Evolutionary conservation across 2,888 invertebrate genomes (phyloP).

Genomic region (Serrognathus titanus): DNA sequence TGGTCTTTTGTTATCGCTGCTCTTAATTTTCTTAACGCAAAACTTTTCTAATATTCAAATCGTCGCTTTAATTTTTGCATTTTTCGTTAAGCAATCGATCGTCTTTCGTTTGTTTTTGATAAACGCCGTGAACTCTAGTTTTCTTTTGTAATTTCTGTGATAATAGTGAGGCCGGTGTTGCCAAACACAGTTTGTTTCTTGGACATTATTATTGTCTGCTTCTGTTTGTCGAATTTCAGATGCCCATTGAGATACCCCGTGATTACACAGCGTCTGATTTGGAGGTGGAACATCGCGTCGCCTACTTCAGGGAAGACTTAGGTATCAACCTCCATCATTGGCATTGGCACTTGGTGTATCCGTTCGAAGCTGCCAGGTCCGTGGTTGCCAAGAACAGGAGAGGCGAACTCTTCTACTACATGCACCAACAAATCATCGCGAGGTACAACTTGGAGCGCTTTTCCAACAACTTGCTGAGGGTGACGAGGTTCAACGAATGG

Average conservation of each 20-base stretch:
- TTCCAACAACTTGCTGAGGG: constrained; percentile 65
- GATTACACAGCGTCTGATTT: constrained; percentile 72
- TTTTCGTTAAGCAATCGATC: too few species aligned
- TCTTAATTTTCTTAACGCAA: too few species aligned
- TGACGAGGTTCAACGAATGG: constrained; percentile 62
- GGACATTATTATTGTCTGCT: too few species aligned
- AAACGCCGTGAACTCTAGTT: too few species aligned
- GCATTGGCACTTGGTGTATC: constrained; percentile 90
- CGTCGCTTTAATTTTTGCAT: too few species aligned
- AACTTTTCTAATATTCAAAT: too few species aligned
- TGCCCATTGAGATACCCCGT: constrained; percentile 64
- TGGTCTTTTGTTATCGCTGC: too few species aligned
- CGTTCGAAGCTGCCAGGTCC: constrained; percentile 60
- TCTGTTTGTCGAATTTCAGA: constrained; percentile 45
- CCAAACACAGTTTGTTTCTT: too few species aligned
- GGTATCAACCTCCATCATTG: constrained; percentile 86
- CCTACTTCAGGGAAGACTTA: constrained; percentile 83
- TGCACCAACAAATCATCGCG: constrained; percentile 68
- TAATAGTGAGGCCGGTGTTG: too few species aligned
- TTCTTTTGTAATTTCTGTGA: too few species aligned
- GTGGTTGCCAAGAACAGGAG: constrained; percentile 74
- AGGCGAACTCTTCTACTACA: constrained; percentile 77
- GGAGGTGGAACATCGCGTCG: constrained; percentile 75
- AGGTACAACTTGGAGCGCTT: constrained; percentile 69
- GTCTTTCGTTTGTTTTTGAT: too few species aligned